Evolutionary conservation across 2,113 vertebrate species (phyloP).

Genomic region (Ctenodactylus gundi): DNA sequence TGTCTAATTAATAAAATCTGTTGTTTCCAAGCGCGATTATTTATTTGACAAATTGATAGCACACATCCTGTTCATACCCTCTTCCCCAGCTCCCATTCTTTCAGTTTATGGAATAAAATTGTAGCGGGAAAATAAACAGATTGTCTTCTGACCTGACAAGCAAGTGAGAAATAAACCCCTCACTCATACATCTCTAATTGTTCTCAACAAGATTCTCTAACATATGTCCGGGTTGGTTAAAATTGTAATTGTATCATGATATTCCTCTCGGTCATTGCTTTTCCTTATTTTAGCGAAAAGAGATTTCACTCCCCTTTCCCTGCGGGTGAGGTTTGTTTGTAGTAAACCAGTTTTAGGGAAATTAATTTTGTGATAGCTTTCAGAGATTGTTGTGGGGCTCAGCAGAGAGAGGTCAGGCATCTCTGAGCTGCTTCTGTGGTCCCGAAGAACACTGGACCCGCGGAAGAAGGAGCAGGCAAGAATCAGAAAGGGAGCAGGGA

Average conservation of each 20-base stretch:
- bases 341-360: not conserved
- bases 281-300: constrained; percentile 32
- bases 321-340: not conserved
- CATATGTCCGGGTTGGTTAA: constrained; percentile 46
- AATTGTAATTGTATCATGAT: constrained; percentile 6
- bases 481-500: not conserved
- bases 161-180: constrained; percentile 67
- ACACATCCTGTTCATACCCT: constrained; percentile 75
- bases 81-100: constrained; percentile 59
- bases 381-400: not conserved
- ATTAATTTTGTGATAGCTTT: not conserved
- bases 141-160: constrained; percentile 77
- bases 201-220: constrained; percentile 55
- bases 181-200: constrained; percentile 63
- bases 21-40: constrained; percentile 80
- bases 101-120: constrained; percentile 71
- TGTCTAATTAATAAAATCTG: constrained; percentile 82
- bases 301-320: not conserved
- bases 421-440: not conserved
- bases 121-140: constrained; percentile 60
- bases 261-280: not conserved
- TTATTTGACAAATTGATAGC: constrained; percentile 81
- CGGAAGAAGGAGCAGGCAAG: not conserved
- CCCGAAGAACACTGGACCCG: not conserved
- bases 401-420: not conserved